Conservation (phyloP, 2,113 vertebrate genomes). For the Cyanoderma ruficeps region DNA sequence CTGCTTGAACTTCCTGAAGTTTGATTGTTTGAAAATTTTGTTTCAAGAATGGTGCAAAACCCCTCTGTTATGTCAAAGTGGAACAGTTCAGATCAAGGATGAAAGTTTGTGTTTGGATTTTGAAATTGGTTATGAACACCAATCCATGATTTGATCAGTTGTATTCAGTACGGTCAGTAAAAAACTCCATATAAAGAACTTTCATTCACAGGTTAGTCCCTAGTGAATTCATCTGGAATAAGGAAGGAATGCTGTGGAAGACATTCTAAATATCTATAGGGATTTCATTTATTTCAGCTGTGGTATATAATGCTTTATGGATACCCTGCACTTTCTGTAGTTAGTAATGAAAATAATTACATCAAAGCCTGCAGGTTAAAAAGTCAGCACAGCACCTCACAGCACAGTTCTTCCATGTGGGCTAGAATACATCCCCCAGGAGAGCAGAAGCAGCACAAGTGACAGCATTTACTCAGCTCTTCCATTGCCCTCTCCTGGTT, state of each 20-base stretch:
- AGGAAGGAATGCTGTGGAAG: not conserved
- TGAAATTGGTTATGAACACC: not conserved
- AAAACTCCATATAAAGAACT: not conserved
- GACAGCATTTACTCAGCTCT: not conserved
- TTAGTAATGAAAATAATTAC: not conserved
- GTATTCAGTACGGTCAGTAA: not conserved
- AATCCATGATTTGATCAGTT: not conserved
- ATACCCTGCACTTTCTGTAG: not conserved
- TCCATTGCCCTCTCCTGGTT: conserved; percentile 43
- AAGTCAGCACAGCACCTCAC: not conserved
- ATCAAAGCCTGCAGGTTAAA: not conserved
- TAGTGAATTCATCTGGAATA: not conserved
- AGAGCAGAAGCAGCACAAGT: not conserved
- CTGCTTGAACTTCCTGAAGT: not conserved
- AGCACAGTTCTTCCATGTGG: not conserved
- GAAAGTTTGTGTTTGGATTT: not conserved
- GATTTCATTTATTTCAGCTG: not conserved
- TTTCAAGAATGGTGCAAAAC: not conserved
- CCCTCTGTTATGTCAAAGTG: not conserved
- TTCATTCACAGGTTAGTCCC: not conserved
- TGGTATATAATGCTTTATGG: not conserved
- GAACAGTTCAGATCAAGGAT: not conserved
- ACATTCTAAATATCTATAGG: not conserved
- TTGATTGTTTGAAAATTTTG: not conserved
- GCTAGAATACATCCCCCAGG: not conserved